Conservation (phyloP, 2,113 vertebrate species). For the Gnathonemus longibarbis region DNA sequence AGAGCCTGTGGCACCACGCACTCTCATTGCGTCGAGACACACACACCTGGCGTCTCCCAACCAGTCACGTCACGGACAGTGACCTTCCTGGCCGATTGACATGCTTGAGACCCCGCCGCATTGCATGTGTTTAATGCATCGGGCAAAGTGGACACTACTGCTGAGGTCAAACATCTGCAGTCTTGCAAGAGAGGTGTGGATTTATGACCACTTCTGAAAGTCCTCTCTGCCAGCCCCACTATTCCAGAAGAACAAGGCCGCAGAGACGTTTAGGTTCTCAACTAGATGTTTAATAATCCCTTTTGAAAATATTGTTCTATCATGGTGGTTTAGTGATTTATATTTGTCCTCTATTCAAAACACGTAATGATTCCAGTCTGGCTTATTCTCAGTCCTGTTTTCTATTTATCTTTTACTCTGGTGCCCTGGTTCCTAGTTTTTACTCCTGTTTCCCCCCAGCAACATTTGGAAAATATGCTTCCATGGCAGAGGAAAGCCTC, state of each 20-base stretch:
- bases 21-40: background rate
- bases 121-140: background rate
- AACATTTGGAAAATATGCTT: constrained; percentile 10
- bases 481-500: background rate
- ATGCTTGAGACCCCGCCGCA: background rate
- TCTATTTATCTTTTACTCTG: background rate
- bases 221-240: background rate
- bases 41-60: background rate
- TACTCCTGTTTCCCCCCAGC: background rate
- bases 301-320: background rate
- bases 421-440: background rate
- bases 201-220: background rate
- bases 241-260: background rate
- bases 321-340: background rate
- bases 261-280: background rate
- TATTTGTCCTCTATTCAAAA: background rate
- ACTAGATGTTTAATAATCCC: background rate
- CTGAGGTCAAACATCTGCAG: background rate
- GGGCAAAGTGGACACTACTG: background rate
- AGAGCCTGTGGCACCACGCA: background rate
- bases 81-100: background rate
- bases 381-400: background rate
- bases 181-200: background rate
- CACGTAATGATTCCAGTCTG: background rate
- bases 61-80: background rate